Base-by-base conservation (phyloP, 2,888 invertebrate species). In the Epinotia brunnichana region DNA sequence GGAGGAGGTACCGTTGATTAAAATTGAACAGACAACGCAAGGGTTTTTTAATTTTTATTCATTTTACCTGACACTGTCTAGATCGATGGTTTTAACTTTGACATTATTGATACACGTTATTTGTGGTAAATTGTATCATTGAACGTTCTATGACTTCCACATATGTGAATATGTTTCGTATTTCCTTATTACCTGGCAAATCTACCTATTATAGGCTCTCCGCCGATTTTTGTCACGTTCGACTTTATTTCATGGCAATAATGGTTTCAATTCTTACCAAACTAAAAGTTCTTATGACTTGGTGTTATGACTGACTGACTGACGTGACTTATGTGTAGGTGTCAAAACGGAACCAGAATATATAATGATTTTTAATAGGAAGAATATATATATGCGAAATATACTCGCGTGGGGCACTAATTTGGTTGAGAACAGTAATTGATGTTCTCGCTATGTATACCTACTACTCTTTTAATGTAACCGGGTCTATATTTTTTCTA, bases 1-100 rank as follows among this genome's bases (percentile, higher is more conserved):
- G 71, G 70, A 73, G 66, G 69, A 63, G 21, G 64, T 53, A 39
- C 19, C 64, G 7, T 13, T 10, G 53, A 64, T 39, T 39, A 4
- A 53, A 15, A 54, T 3, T n/a, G 19, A 19, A 64, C 39, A 54
- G 64, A 64, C 13, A 21, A 54, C 15, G 35, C 64, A 54, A 54
- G n/a, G 53, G 19, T 3, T 53, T 48, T 48, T 13, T 24, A 24
- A 24, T 24, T 2, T 24, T 24, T 44, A 2, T 39, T 41, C 13
- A 15, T 44, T 15, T 15, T 44, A 44, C 44, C 4, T 15, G 44
- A 3, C 15, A 15, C 15, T 15, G 15, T 44, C 15, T 44, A 44
- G 44, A 44, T 44, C 15, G 4, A 1, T 15, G 41, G 11, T 3
- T 41, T 44, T 15, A 44, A 44, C 15, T 44, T 3, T 29, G 29